Base-by-base conservation (phyloP, 2,797 vertebrate genomes). In the Lutra lutra region DNA sequence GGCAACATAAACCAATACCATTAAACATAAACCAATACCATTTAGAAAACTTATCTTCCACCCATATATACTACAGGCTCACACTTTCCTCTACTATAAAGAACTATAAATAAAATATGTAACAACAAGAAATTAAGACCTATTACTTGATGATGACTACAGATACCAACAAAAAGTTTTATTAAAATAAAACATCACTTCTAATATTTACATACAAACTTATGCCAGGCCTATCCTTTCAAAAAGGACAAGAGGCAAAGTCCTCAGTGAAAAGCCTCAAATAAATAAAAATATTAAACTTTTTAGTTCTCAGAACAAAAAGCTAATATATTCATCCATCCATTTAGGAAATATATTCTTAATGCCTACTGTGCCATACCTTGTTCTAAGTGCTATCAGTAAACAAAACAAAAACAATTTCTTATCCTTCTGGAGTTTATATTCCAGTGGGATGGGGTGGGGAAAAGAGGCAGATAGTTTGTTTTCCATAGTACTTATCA, bases 191-290 rank as follows among this genome's bases (percentile, higher is more conserved):
- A 96, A 92, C 2, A 82, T 48, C 7, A 86, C 2, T 60, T 66
- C 83, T 96, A 70, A 64, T 94, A 82, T 91, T 95, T 95, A 96
- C 23, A 62, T 20, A 82, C 35, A 95, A 94, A 95, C 80, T 93
- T 70, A 89, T 54, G 18, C 5, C n/a, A 96, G 38, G 51, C n/a
- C 32, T 51, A 79, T 70, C 25, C 43, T 90, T 89, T 91, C n/a
- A 72, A 90, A 88, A 91, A 89, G 51, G 20, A 85, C 14, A 86
- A 60, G 4, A 64, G 14, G 35, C 27, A 86, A 94, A 95, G 54
- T 68, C 60, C 48, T 86, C 68, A 89, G 38, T 48, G 13, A 25
- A 94, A 95, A 88, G 95, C 8, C n/a, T 96, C 60, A 93, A 93
- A 73, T 83, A 87, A 95, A 92, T 4, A 80, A 38, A 86, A 96